A percentile compares a stretch with the other conserved stretches of the same genome.
These are phyloP conservation scores for Sinotaia quadrata DNA, from an alignment of 2,888 invertebrate genomes.

Conservation along the genomic window DNA sequence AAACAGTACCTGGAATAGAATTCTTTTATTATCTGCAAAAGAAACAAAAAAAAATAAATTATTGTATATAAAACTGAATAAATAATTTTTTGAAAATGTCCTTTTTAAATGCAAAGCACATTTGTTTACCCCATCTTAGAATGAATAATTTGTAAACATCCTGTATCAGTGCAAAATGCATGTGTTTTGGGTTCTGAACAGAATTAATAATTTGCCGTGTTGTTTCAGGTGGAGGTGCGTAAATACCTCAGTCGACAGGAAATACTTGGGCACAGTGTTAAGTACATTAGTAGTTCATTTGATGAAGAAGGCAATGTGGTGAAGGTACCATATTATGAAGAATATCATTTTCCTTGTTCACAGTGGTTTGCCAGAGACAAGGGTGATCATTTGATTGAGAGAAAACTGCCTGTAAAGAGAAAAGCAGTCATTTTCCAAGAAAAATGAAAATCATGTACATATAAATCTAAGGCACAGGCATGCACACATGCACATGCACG, in stretches of 20 bases:
- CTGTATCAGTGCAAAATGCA: no score
- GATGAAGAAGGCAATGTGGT: conserved; percentile 33
- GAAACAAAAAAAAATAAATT: no score
- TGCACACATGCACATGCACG: neutral
- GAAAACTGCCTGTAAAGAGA: conserved; percentile 46
- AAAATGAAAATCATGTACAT: neutral
- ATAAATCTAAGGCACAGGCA: neutral
- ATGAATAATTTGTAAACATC: no score
- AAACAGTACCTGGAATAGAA: no score
- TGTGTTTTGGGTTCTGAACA: no score
- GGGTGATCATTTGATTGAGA: conserved; percentile 56
- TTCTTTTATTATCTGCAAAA: no score
- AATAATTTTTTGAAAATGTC: no score
- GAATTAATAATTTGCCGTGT: no score
- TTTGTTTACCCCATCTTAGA: no score
- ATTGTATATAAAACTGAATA: no score
- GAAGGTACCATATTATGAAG: conserved; percentile 54
- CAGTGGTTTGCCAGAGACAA: conserved; percentile 66
- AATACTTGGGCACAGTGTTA: conserved; percentile 28
- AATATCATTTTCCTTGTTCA: conserved; percentile 61
- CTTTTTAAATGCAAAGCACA: no score
- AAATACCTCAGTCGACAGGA: conserved; percentile 53
- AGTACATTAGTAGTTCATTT: conserved; percentile 36
- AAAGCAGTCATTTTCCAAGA: conserved; percentile 36
- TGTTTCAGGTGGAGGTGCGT: conserved; percentile 51